Evolutionary conservation across 2,888 invertebrate species (phyloP), one percentile per base, ranked within the genome.

Genomic region (Oligia fasciuncula): DNA sequence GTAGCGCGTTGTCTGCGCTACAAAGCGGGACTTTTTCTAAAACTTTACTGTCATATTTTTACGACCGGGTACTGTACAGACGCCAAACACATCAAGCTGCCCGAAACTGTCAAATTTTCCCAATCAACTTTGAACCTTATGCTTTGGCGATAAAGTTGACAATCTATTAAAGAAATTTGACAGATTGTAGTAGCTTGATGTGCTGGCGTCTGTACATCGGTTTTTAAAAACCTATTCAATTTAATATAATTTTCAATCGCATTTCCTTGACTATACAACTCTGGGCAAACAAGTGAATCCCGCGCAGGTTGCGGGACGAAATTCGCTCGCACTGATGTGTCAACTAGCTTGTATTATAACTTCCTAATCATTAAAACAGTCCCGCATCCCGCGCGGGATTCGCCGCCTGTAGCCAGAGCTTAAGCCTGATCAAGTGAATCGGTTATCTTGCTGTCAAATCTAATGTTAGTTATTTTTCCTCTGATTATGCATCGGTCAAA

Each of bases 151-250:
- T n/a, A n/a, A n/a, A n/a, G n/a, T n/a, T n/a, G n/a, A n/a, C n/a
- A n/a, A n/a, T n/a, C n/a, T n/a, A n/a, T n/a, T n/a, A n/a, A n/a
- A n/a, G n/a, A n/a, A n/a, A n/a, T n/a, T n/a, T n/a, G n/a, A n/a
- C n/a, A n/a, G n/a, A n/a, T n/a, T n/a, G n/a, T n/a, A n/a, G n/a
- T n/a, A n/a, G n/a, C n/a, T n/a, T n/a, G n/a, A n/a, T n/a, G n/a
- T n/a, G n/a, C n/a, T n/a, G n/a, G n/a, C n/a, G n/a, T n/a, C n/a
- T n/a, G n/a, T n/a, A 29, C 5, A 2, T 14, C 5, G 5, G 29
- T 77, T 54, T n/a, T 13, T 65, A 77, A 77, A 54, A 65, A 65
- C 29, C 29, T 49, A n/a, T 74, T 76, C n/a, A 60, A 74, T 76
- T n/a, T 40, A 35, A 73, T 49, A 9, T 4, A 19, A 60, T 49